These are phyloP conservation scores for Cryptotis parvus DNA, from an alignment of 2,113 vertebrate genomes.

Conservation along the genomic window DNA sequence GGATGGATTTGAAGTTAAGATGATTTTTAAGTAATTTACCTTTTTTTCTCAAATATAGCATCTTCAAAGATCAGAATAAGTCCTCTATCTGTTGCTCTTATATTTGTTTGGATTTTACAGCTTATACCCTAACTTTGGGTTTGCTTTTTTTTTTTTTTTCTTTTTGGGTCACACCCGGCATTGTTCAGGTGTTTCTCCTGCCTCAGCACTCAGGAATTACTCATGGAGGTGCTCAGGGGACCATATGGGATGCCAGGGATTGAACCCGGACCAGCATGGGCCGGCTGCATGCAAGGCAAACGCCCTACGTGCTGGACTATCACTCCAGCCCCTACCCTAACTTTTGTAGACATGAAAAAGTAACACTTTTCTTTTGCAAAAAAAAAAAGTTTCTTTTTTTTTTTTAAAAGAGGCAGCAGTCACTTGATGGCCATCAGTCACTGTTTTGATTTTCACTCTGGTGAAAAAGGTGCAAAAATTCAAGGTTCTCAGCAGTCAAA, in stretches of 20 bases:
- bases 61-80: background rate
- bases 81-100: background rate
- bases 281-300: too few relatives aligned
- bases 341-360: background rate
- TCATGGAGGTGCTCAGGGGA: too few relatives aligned
- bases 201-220: too few relatives aligned
- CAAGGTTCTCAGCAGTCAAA: rapidly evolving
- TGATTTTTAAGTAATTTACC: background rate
- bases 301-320: too few relatives aligned
- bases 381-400: too few relatives aligned
- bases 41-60: conserved; percentile 26
- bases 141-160: too few relatives aligned
- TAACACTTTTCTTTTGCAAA: conserved; percentile 16
- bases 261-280: too few relatives aligned
- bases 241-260: too few relatives aligned
- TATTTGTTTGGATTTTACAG: conserved; percentile 20
- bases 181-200: too few relatives aligned
- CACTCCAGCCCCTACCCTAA: background rate
- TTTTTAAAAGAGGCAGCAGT: background rate
- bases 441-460: background rate
- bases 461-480: background rate
- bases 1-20: background rate
- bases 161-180: too few relatives aligned
- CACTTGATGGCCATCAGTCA: background rate
- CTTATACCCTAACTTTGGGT: background rate